phyloP scores from a whole-genome alignment of 1,140 invertebrate genomes.

The Ceratosolen fusciceps region DNA sequence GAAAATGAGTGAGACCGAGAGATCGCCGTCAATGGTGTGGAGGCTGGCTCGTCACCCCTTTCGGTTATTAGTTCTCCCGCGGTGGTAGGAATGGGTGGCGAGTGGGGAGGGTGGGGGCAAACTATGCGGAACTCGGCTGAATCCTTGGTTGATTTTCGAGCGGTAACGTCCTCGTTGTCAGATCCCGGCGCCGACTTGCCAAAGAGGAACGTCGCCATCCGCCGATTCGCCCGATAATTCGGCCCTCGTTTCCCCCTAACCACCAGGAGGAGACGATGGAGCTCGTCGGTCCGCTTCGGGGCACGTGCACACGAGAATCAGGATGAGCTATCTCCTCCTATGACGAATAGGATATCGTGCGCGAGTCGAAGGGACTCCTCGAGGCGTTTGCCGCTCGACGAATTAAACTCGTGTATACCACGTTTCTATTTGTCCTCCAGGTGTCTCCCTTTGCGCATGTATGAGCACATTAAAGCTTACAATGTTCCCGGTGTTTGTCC shows the following conservation, averaged over 20 bases:
- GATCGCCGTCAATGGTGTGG: neutral
- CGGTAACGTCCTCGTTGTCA: neutral
- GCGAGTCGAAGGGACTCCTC: neutral
- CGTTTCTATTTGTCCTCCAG: neutral
- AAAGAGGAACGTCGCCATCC: neutral
- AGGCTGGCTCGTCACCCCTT: neutral
- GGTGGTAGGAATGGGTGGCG: too few relatives aligned
- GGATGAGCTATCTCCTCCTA: neutral
- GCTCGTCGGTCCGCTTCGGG: neutral
- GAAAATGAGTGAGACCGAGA: neutral
- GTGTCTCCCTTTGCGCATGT: neutral
- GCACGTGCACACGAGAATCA: neutral
- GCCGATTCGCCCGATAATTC: constrained; percentile 30
- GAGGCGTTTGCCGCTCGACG: neutral
- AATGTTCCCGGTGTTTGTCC: too few relatives aligned
- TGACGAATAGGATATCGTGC: neutral
- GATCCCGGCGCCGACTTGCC: neutral
- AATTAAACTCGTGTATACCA: neutral
- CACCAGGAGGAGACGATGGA: neutral
- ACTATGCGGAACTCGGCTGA: neutral
- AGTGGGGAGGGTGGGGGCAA: neutral
- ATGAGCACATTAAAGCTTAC: neutral
- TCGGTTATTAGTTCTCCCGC: too few relatives aligned
- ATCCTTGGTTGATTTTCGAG: constrained; percentile 10
- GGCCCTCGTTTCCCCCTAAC: neutral